Evolutionary conservation across 1,140 invertebrate genomes (phyloP), one percentile per base, ranked within the genome.

Genomic region (Drosophila nikananu): DNA sequence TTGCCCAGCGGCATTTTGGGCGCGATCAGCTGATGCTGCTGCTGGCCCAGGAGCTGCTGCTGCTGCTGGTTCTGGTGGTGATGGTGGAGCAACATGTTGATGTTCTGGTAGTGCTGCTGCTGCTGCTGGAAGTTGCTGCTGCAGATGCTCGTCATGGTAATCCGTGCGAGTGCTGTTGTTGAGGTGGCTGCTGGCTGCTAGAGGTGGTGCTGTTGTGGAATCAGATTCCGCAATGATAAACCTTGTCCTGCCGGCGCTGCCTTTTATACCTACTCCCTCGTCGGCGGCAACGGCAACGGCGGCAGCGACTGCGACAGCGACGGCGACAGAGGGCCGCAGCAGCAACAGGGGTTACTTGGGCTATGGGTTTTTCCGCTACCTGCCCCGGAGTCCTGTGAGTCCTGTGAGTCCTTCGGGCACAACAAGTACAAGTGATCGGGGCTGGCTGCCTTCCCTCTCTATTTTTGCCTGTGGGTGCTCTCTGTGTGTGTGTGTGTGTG

Each of bases 141-240:
- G 75, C 91, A 92, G 55, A 92, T 62, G 66, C 78, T 92, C 65
- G 91, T 89, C 91, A 92, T 92, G 71, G 46, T 89, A 87, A 77
- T 86, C 83, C 80, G 42, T 77, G 59, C 51, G 51, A 51, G 52
- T 51, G n/a, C 35, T 39, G n/a, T n/a, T 27, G 32, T 17, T 37
- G 19, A 10, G 5, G 21, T 52, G 42, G 15, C 44, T 48, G 37
- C 54, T 59, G 25, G 30, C 32, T 66, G 30, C 32, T 66, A 17
- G 46, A 23, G 54, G 35, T 39, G 15, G 21, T 39, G 54, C 92
- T 90, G 87, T 55, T 81, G 59, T 81, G 92, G 84, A 91, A 92
- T 92, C 91, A 90, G 81, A 91, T 92, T 87, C 80, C 91, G 83
- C 64, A 93, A 92, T 93, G 92, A 93, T 92, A 89, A 80, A 83